These are phyloP conservation scores for Leptinotarsa undecemlineata DNA, from an alignment of 1,140 invertebrate species.

Conservation along the genomic window DNA sequence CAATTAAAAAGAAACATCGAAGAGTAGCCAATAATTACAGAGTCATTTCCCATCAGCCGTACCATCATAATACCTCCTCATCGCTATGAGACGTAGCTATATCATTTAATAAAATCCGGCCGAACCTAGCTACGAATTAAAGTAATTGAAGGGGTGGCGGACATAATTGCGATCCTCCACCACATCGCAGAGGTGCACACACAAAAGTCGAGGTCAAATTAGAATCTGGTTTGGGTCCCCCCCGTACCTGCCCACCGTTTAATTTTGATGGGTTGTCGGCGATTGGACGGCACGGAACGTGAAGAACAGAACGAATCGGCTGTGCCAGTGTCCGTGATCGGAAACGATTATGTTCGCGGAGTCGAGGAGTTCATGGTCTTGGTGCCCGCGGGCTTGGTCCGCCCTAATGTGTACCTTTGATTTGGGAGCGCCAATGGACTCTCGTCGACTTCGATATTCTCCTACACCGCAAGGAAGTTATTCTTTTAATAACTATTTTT, in stretches of 20 bases:
- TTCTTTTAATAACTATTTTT: too few species aligned
- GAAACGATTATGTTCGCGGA: conserved; percentile 48
- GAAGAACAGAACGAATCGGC: conserved; percentile 43
- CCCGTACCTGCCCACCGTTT: conserved; percentile 31
- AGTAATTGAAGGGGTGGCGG: conserved; percentile 20
- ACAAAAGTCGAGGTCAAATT: conserved; percentile 19
- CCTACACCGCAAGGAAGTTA: background rate
- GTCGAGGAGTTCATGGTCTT: conserved; percentile 41
- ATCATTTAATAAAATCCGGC: conserved; percentile 19
- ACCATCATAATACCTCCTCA: background rate
- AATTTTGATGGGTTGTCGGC: conserved; percentile 40
- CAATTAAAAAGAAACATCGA: conserved; percentile 8
- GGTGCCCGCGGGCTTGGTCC: conserved; percentile 6
- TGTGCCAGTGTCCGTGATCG: conserved; percentile 43
- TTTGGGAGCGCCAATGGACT: conserved; percentile 11
- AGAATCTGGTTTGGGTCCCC: conserved; percentile 21
- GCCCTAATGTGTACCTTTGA: conserved; percentile 17
- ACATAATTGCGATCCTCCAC: conserved; percentile 14
- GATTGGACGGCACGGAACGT: conserved; percentile 36
- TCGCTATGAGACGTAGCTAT: background rate
- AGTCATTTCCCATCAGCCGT: background rate
- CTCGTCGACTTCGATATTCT: background rate
- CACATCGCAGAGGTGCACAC: background rate
- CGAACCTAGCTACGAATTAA: conserved; percentile 17
- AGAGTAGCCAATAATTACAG: conserved; percentile 6